Evolutionary conservation across 2,113 vertebrate species (phyloP).

Genomic region (Pachypanchax playfairii): DNA sequence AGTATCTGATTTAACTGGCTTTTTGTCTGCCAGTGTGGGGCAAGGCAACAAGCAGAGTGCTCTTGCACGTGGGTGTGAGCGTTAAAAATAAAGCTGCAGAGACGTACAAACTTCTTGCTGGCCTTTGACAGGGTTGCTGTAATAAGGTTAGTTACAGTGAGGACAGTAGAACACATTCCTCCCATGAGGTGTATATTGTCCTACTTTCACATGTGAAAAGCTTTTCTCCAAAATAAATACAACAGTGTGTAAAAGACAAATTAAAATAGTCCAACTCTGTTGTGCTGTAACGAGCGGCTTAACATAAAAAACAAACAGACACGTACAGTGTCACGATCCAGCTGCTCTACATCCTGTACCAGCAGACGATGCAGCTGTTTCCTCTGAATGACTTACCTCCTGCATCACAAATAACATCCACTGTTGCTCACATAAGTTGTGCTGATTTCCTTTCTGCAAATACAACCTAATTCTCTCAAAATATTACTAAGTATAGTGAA

Average conservation of each 20-base stretch:
- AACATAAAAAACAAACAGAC: conserved; percentile 11
- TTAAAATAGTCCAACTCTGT: conserved; percentile 13
- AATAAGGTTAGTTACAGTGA: conserved; percentile 45
- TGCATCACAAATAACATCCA: conserved; percentile 4
- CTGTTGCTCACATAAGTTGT: too few species aligned
- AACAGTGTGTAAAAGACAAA: neutral
- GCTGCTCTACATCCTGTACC: conserved; percentile 61
- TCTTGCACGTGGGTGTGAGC: conserved; percentile 32
- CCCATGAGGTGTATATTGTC: conserved; percentile 66
- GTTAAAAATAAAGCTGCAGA: conserved; percentile 76
- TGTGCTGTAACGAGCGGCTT: conserved; percentile 23
- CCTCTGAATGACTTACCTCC: conserved; percentile 38
- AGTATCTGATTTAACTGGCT: conserved; percentile 1
- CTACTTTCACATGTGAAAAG: conserved; percentile 54
- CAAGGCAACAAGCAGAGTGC: conserved; percentile 15
- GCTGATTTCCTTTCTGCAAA: neutral
- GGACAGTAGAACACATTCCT: conserved; percentile 45
- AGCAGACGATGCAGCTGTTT: conserved; percentile 80
- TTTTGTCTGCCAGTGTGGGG: conserved; percentile 15
- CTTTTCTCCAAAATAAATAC: conserved; percentile 16
- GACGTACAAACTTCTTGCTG: conserved; percentile 62
- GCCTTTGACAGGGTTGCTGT: conserved; percentile 39
- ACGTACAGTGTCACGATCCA: conserved; percentile 51
- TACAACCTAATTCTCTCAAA: neutral
- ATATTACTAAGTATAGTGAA: neutral